Evolutionary conservation across 2,797 vertebrate species (phyloP), one percentile per base, ranked within the genome.

Genomic region (Mareca strepera): DNA sequence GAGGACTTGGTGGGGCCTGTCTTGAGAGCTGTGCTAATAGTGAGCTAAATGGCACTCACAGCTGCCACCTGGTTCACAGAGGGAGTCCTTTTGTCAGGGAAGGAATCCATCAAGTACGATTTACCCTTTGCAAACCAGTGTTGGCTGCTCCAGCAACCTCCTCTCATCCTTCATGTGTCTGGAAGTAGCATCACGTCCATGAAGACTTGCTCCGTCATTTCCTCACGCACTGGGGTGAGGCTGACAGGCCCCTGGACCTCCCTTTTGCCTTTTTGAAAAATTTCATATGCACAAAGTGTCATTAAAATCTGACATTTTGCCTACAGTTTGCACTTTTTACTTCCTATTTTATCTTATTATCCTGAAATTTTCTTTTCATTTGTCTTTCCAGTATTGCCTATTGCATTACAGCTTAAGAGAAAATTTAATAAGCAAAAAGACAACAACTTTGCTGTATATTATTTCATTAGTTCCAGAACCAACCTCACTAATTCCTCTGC

Each of bases 351-450:
- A 41, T 37, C n/a, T 18, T 74, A 20, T 56, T 68, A 74, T 85
- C 33, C 75, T n/a, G 13, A 86, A 52, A 75, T 72, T 85, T 67
- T 33, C n/a, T 73, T 92, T 62, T 84, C 58, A 50, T 20, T 22
- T 94, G 91, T 91, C 73, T 87, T 95, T 78, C 62, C 41, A 72
- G 48, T 43, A 64, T 72, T 3, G 0, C 9, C 60, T 82, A 63
- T 64, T 80, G 17, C 52, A 39, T 62, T 68, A 86, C 48, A 82
- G 78, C 72, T 94, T 93, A 72, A 87, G 68, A 78, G 74, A 75
- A 94, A 93, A 86, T 93, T 92, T 93, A 94, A 96, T 86, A 94
- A 85, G 48, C 44, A 93, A 85, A 91, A 92, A 88, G 63, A 91
- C 82, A 96, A 94, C 82, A 93, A 93, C 83, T 96, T 95, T 67